These are phyloP conservation scores for Acrobasis consociella DNA, from an alignment of 2,888 invertebrate genomes.

Conservation along the genomic window DNA sequence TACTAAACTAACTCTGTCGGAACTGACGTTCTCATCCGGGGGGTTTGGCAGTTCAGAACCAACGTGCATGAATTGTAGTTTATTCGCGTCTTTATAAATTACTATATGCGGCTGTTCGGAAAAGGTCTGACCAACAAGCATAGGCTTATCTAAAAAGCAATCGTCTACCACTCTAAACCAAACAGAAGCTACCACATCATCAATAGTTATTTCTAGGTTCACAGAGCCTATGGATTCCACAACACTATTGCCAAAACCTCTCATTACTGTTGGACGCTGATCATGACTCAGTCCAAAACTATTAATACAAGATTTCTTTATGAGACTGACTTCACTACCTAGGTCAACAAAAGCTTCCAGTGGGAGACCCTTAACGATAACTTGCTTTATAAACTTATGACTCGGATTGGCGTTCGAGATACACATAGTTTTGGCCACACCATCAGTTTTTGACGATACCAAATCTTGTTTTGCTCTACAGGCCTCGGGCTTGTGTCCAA, in stretches of 20 bases:
- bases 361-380: neutral
- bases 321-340: conserved; percentile 28
- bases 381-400: conserved; percentile 24
- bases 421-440: conserved; percentile 21
- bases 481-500: conserved; percentile 23
- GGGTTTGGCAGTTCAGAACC: conserved; percentile 15
- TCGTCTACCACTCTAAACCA: conserved; percentile 18
- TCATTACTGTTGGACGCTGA: neutral
- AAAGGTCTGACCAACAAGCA: conserved; percentile 24
- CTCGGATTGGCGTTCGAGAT: conserved; percentile 19
- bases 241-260: too few relatives aligned
- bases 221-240: too few relatives aligned
- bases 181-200: conserved; percentile 14
- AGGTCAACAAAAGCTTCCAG: conserved; percentile 28
- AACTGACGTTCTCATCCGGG: neutral
- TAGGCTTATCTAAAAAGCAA: conserved; percentile 11
- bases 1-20: conserved; percentile 7
- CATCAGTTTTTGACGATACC: neutral
- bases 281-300: conserved; percentile 24
- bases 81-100: conserved; percentile 17
- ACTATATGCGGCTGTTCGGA: conserved; percentile 24
- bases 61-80: conserved; percentile 12
- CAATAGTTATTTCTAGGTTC: conserved; percentile 2
- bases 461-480: conserved; percentile 1
- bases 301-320: conserved; percentile 16